Percentiles rank a stretch among this genome's conserved stretches.
phyloP scores from a whole-genome alignment of 2,797 vertebrate genomes.

The Pagetopsis macropterus region DNA sequence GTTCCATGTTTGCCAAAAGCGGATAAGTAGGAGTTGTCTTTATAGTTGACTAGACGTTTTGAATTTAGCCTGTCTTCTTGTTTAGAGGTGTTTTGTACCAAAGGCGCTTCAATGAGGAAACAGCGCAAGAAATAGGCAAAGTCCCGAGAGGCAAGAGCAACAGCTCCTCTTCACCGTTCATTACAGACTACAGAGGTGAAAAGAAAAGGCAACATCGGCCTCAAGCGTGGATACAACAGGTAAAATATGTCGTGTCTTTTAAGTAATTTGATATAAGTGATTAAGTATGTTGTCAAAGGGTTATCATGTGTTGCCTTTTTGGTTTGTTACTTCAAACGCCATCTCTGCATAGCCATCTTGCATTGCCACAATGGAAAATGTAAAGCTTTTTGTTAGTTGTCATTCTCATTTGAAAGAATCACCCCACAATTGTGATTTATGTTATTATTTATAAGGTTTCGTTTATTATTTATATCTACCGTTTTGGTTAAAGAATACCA shows the following conservation, averaged over 20 bases:
- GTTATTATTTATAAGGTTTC: background rate
- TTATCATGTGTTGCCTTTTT: background rate
- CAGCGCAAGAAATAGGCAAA: constrained; percentile 65
- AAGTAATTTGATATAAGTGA: background rate
- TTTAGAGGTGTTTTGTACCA: background rate
- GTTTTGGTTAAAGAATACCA: background rate
- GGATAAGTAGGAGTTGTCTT: background rate
- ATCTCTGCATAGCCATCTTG: constrained; percentile 44
- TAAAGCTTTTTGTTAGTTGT: background rate
- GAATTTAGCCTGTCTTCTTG: background rate
- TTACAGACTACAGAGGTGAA: constrained; percentile 5
- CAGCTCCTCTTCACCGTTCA: constrained; percentile 32
- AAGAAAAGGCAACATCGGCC: background rate
- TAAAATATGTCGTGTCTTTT: background rate
- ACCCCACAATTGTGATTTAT: accelerated
- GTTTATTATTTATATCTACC: background rate
- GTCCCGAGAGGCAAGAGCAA: constrained; percentile 48
- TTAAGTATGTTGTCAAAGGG: accelerated
- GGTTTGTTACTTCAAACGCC: constrained; percentile 15
- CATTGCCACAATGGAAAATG: background rate
- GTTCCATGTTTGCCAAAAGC: background rate
- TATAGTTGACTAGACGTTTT: background rate
- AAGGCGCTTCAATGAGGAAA: constrained; percentile 64
- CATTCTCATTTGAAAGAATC: background rate
- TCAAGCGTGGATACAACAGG: constrained; percentile 14